Conservation (phyloP, 2,113 vertebrate genomes). For the Mohoua ochrocephala region DNA sequence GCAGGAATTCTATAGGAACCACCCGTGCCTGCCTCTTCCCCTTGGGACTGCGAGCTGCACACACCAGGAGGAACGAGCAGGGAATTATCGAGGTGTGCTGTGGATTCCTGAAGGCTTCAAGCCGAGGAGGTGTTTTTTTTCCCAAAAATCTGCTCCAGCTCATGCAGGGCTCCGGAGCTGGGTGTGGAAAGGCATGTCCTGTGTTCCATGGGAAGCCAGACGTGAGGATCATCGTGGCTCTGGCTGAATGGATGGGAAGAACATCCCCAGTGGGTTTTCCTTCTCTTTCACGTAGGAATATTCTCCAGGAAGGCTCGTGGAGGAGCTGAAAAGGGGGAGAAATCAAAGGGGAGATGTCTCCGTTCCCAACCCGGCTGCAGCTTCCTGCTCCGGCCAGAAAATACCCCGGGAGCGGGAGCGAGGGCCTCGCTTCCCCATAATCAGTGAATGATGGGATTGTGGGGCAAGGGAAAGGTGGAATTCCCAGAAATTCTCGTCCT, state of each 20-base stretch:
- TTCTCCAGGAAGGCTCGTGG: neutral
- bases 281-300: neutral
- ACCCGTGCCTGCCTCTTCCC: neutral
- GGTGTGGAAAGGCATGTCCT: slow-evolving; percentile 29
- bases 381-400: slow-evolving; percentile 62
- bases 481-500: slow-evolving; percentile 33
- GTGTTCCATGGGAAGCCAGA: neutral
- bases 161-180: neutral
- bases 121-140: neutral
- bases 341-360: neutral
- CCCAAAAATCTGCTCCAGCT: neutral
- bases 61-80: neutral
- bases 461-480: neutral
- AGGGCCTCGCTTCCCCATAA: neutral
- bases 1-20: neutral
- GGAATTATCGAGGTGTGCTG: neutral
- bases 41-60: neutral
- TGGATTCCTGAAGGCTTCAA: neutral
- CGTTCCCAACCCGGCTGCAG: neutral
- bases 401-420: neutral
- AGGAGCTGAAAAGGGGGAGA: neutral
- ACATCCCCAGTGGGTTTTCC: neutral
- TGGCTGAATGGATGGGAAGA: neutral
- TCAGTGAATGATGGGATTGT: neutral
- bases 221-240: neutral